Conservation (phyloP, 2,888 invertebrate species). For the Ophion costatus region DNA sequence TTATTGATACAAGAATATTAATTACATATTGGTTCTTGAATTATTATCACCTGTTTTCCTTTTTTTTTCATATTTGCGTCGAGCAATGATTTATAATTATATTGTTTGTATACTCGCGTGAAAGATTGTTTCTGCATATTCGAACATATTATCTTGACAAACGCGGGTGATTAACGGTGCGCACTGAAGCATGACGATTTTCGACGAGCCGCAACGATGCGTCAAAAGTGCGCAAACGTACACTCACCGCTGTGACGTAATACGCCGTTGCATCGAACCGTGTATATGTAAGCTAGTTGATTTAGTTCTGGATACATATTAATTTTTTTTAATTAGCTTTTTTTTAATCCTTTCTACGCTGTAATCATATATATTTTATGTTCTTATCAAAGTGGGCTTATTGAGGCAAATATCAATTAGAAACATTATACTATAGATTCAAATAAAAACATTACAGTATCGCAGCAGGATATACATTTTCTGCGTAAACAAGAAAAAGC, state of each 20-base stretch:
- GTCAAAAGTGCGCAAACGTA: slow-evolving; percentile 27
- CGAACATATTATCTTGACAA: not conserved
- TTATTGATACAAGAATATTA: slow-evolving; percentile 4
- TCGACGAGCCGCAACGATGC: slow-evolving; percentile 21
- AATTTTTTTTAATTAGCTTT: too few species aligned
- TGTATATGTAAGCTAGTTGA: not conserved
- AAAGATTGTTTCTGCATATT: slow-evolving; percentile 1
- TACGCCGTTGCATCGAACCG: not conserved
- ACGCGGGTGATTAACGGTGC: slow-evolving; percentile 34
- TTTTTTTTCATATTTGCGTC: not conserved
- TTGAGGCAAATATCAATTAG: too few species aligned
- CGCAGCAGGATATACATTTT: too few species aligned
- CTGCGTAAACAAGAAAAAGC: too few species aligned
- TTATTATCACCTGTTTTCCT: not conserved
- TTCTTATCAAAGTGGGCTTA: not conserved
- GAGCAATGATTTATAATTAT: slow-evolving; percentile 27
- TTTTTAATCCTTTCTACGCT: too few species aligned
- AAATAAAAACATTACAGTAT: too few species aligned
- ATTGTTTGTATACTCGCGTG: not conserved
- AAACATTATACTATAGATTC: too few species aligned
- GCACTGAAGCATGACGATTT: slow-evolving; percentile 30
- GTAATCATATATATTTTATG: not conserved
- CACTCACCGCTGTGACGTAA: slow-evolving; percentile 18
- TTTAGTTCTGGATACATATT: too few species aligned
- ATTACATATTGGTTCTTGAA: slow-evolving; percentile 19